phyloP scores from a whole-genome alignment of 2,888 invertebrate genomes.

The Chelonus formosanus region DNA sequence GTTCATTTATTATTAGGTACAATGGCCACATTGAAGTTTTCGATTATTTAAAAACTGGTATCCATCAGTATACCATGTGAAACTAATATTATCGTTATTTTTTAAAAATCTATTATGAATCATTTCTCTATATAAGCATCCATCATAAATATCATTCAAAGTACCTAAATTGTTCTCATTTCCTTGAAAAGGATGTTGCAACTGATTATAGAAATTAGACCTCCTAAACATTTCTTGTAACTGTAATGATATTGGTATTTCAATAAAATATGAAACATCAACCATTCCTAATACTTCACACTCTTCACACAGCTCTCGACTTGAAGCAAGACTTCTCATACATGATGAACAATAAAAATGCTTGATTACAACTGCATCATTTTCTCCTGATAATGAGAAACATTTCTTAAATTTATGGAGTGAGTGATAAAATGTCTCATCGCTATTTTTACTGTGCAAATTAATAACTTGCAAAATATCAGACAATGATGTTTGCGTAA shows the following conservation, averaged over 20 bases:
- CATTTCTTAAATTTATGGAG: slow-evolving; percentile 22
- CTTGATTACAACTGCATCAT: background rate
- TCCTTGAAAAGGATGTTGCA: slow-evolving; percentile 19
- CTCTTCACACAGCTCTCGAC: slow-evolving; percentile 4
- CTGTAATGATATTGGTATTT: slow-evolving; percentile 9
- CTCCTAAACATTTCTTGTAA: slow-evolving; percentile 17
- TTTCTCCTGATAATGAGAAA: background rate
- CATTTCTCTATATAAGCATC: background rate
- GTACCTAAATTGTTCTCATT: background rate
- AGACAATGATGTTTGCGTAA: background rate
- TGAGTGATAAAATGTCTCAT: background rate
- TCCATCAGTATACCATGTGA: slow-evolving; percentile 24
- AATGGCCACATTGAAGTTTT: slow-evolving; percentile 19
- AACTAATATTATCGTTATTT: slow-evolving; percentile 19
- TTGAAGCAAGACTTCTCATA: background rate
- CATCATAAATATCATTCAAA: slow-evolving; percentile 25
- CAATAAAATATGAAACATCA: slow-evolving; percentile 11
- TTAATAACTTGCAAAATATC: slow-evolving; percentile 14
- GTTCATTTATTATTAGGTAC: slow-evolving; percentile 23
- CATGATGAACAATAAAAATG: slow-evolving; percentile 19
- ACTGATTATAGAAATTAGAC: background rate
- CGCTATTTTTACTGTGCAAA: slow-evolving; percentile 10
- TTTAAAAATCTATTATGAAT: slow-evolving; percentile 3
- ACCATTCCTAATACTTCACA: background rate
- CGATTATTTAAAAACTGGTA: slow-evolving; percentile 18